Conservation (phyloP, 2,888 invertebrate species). For the Drosophila mercatorum region DNA sequence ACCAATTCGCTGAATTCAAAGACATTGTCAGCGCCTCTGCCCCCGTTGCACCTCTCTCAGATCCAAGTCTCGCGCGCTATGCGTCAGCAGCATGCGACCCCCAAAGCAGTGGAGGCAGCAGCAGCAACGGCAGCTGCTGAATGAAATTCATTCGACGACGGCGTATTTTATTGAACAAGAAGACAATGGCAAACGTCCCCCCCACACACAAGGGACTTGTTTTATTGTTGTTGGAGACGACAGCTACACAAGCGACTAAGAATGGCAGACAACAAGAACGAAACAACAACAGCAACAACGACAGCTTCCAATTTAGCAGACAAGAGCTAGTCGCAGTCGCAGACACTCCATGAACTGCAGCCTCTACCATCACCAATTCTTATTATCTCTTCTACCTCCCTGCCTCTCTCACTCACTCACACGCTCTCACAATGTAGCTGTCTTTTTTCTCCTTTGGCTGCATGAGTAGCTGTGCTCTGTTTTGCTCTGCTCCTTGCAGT, state of each 20-base stretch:
- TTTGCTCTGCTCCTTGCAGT: conserved; percentile 12
- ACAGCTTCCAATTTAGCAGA: conserved; percentile 73
- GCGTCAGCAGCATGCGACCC: conserved; percentile 60
- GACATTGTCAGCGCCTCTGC: conserved; percentile 15
- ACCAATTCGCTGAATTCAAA: conserved; percentile 55
- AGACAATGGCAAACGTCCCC: conserved; percentile 58
- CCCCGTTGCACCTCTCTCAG: conserved; percentile 6
- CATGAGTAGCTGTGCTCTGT: conserved; percentile 16
- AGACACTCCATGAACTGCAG: conserved; percentile 30
- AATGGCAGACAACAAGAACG: conserved; percentile 39
- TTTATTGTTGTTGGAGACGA: conserved; percentile 52
- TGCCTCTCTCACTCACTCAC: not conserved
- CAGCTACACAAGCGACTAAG: conserved; percentile 24
- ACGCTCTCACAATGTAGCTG: not conserved
- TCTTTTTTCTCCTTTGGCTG: conserved; percentile 11
- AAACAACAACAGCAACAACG: conserved; percentile 19
- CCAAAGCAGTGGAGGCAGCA: conserved; percentile 41
- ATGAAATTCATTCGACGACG: conserved; percentile 59
- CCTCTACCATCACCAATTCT: conserved; percentile 17
- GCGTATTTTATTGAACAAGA: conserved; percentile 70
- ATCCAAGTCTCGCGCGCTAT: conserved; percentile 27
- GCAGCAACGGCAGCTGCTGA: conserved; percentile 41
- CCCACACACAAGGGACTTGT: conserved; percentile 62
- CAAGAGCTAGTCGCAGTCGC: conserved; percentile 29
- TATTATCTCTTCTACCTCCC: conserved; percentile 6